Evolutionary conservation across 2,113 vertebrate species (phyloP).

Genomic region (Rhodinocichla rosea): DNA sequence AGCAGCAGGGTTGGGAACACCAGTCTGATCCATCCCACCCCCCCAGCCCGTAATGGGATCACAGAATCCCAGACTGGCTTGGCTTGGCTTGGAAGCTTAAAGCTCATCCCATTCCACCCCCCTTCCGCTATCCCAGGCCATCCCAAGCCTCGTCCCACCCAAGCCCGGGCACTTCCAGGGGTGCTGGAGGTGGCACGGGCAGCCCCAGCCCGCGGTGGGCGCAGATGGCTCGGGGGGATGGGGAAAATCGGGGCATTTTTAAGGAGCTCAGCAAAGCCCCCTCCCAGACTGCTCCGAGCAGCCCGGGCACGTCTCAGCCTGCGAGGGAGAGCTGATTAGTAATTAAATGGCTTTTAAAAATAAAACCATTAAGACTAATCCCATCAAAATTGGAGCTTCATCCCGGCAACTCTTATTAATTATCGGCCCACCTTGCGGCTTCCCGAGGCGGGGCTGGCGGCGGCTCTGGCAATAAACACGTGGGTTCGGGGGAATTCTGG

Average conservation of each 20-base stretch:
- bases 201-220: not conserved
- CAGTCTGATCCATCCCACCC: not conserved
- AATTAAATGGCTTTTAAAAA: conserved; percentile 71
- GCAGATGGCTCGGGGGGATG: not conserved
- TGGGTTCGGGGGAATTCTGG: fast-evolving
- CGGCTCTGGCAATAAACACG: not conserved
- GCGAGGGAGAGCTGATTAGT: conserved; percentile 67
- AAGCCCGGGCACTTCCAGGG: fast-evolving
- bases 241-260: not conserved
- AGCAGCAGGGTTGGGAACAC: not conserved
- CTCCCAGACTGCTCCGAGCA: not conserved
- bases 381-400: conserved; percentile 72
- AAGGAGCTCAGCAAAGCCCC: not conserved
- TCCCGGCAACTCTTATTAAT: conserved; percentile 30
- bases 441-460: not conserved
- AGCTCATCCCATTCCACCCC: not conserved
- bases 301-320: not conserved
- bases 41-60: not conserved
- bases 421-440: not conserved
- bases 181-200: fast-evolving
- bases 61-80: not conserved
- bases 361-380: conserved; percentile 74
- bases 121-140: fast-evolving
- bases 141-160: fast-evolving
- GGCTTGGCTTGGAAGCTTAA: not conserved